Evolutionary conservation across 2,888 invertebrate genomes (phyloP).

Genomic region (Eristalis pertinax): DNA sequence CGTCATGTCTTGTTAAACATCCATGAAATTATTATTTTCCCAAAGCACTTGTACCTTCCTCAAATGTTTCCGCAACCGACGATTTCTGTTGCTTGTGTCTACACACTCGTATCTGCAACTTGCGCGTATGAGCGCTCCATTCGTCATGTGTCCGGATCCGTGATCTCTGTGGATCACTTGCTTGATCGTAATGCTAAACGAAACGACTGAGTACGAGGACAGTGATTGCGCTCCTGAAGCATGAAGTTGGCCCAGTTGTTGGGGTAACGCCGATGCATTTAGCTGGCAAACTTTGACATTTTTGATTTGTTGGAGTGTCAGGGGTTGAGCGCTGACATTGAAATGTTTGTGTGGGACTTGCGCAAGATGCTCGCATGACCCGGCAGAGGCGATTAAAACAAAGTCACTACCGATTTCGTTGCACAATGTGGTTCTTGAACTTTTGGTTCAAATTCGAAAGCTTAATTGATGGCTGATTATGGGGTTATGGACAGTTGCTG

Average conservation of each 20-base stretch:
- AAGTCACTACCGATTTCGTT: neutral
- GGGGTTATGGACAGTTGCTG: neutral
- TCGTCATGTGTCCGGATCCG: no score
- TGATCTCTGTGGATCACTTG: neutral
- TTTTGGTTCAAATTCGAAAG: neutral
- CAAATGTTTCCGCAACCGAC: neutral
- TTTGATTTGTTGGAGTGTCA: neutral
- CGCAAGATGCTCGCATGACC: neutral
- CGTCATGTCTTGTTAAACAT: conserved; percentile 7
- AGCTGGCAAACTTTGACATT: neutral
- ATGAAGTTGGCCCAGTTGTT: neutral
- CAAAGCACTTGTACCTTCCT: neutral
- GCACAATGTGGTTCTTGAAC: neutral
- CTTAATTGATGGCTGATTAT: neutral
- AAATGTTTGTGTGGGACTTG: neutral
- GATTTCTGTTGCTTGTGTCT: neutral
- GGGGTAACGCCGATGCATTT: neutral
- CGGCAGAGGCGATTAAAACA: neutral
- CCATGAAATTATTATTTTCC: neutral
- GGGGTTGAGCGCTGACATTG: neutral
- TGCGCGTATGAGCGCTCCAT: neutral
- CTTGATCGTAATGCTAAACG: neutral
- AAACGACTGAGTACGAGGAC: neutral
- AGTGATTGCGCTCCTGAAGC: neutral
- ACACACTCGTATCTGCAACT: neutral